phyloP scores from a whole-genome alignment of 1,140 invertebrate species.

The Archegozetes longisetosus region DNA sequence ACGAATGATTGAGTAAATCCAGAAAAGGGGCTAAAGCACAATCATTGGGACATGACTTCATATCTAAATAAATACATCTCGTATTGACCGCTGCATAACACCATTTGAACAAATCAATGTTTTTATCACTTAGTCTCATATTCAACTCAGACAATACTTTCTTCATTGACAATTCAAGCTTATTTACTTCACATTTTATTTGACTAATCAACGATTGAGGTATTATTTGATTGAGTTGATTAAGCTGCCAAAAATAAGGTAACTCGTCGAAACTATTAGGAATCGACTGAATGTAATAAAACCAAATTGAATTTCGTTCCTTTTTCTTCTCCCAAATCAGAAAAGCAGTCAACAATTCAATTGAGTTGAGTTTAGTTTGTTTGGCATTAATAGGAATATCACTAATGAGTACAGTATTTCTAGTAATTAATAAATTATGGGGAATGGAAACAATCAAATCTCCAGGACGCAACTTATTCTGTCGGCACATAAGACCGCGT shows the following conservation, averaged over 20 bases:
- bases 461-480: not conserved
- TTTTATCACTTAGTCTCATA: constrained; percentile 16
- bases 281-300: constrained; percentile 40
- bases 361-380: not conserved
- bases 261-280: constrained; percentile 27
- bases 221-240: not conserved
- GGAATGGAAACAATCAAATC: constrained; percentile 1
- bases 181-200: constrained; percentile 32
- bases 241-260: not conserved
- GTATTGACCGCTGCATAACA: constrained; percentile 60
- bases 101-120: constrained; percentile 27
- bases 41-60: constrained; percentile 33
- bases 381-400: not conserved
- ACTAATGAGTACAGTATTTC: constrained; percentile 20
- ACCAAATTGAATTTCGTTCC: constrained; percentile 26
- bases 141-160: not conserved
- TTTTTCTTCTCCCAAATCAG: constrained; percentile 32
- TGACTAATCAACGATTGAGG: constrained; percentile 26
- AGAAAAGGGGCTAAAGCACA: constrained; percentile 54
- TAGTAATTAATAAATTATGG: constrained; percentile 24
- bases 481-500: not conserved
- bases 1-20: constrained; percentile 59
- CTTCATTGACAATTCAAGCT: constrained; percentile 24
- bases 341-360: constrained; percentile 37
- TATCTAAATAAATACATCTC: constrained; percentile 40